Percentiles rank a stretch among this genome's conserved stretches.
phyloP scores from a whole-genome alignment of 2,113 vertebrate species.

The Agapornis roseicollis region DNA sequence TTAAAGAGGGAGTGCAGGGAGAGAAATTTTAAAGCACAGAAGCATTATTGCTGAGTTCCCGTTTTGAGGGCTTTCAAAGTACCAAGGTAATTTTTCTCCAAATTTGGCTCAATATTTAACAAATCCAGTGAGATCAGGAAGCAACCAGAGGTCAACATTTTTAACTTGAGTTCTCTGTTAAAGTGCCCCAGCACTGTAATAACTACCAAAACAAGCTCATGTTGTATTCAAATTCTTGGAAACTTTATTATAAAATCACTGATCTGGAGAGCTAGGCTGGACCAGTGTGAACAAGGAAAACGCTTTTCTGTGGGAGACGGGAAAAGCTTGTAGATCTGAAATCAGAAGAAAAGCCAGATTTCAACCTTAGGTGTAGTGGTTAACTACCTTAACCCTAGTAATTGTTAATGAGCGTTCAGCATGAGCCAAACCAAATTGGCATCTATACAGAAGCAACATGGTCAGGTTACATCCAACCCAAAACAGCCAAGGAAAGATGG shows the following conservation, averaged over 20 bases:
- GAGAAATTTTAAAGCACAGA: conserved; percentile 19
- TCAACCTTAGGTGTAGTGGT: conserved; percentile 5
- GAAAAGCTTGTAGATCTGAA: not conserved
- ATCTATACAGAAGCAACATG: not conserved
- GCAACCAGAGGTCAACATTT: conserved; percentile 31
- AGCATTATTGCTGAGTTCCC: conserved; percentile 40
- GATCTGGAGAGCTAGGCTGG: not conserved
- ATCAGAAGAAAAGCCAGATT: conserved; percentile 23
- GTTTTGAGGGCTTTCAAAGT: conserved; percentile 48
- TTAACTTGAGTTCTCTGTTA: conserved; percentile 22
- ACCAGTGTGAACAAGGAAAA: conserved; percentile 23
- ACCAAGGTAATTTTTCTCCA: conserved; percentile 60
- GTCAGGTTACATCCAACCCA: not conserved
- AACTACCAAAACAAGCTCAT: not conserved
- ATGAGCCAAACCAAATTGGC: not conserved
- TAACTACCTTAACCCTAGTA: conserved; percentile 29
- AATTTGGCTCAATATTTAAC: conserved; percentile 65
- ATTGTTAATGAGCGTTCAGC: conserved; percentile 3
- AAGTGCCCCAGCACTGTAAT: not conserved
- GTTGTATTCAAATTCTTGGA: not conserved
- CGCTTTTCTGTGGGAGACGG: conserved; percentile 1
- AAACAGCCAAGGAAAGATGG: not conserved
- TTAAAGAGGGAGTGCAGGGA: not conserved
- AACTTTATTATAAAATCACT: conserved; percentile 19
- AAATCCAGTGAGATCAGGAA: conserved; percentile 14